Conservation (phyloP, 2,888 invertebrate species). For the Apodemia duryi region DNA sequence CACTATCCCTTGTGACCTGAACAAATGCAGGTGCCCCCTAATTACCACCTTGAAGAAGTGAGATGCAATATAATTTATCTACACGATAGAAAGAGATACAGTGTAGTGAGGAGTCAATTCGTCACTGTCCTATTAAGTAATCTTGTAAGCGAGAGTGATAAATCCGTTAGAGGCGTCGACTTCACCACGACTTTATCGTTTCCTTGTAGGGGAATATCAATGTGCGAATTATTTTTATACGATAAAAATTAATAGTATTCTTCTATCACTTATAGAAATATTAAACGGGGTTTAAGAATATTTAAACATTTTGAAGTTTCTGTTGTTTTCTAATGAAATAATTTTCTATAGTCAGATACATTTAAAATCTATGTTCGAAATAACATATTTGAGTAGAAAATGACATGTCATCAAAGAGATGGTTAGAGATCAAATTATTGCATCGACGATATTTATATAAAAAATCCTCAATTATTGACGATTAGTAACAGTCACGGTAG, state of each 20-base stretch:
- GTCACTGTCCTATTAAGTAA: constrained; percentile 73
- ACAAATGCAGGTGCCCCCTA: constrained; percentile 72
- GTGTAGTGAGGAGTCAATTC: constrained; percentile 54
- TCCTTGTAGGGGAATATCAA: constrained; percentile 18
- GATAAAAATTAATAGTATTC: not conserved
- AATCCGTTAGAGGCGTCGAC: constrained; percentile 56
- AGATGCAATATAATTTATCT: constrained; percentile 35
- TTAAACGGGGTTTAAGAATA: too few relatives aligned
- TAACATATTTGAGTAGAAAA: too few relatives aligned
- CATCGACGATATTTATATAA: too few relatives aligned
- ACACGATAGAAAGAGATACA: constrained; percentile 42
- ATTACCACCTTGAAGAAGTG: constrained; percentile 52
- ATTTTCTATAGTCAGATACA: too few relatives aligned
- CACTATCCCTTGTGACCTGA: constrained; percentile 61
- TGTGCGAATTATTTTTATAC: constrained; percentile 16
- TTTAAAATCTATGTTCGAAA: too few relatives aligned
- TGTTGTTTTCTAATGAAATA: too few relatives aligned
- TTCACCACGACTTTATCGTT: constrained; percentile 47
- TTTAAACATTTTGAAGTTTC: too few relatives aligned
- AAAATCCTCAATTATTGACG: too few relatives aligned
- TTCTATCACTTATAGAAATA: not conserved
- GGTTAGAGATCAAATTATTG: too few relatives aligned
- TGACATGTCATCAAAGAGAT: too few relatives aligned
- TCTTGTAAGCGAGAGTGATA: constrained; percentile 70
- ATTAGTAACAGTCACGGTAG: too few relatives aligned